These are phyloP conservation scores for Pyrgus malvae DNA, from an alignment of 2,888 invertebrate genomes.

Conservation along the genomic window DNA sequence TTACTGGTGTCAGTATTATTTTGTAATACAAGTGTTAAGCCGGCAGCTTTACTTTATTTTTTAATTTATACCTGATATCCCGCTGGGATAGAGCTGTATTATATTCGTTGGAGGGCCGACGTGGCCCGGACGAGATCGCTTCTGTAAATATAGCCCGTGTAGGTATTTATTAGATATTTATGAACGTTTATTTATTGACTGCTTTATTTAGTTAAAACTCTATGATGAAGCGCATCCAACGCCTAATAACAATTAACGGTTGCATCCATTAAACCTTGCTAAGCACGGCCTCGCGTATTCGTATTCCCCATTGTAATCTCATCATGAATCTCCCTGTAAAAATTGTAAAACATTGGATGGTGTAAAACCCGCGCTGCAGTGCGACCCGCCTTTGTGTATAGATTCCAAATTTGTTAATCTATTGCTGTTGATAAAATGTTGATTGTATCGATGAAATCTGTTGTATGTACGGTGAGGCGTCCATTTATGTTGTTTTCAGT, in stretches of 20 bases:
- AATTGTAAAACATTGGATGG: constrained; percentile 76
- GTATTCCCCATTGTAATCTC: constrained; percentile 74
- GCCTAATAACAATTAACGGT: constrained; percentile 71
- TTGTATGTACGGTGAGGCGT: constrained; percentile 14
- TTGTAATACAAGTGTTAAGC: constrained; percentile 79
- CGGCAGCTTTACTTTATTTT: constrained; percentile 78
- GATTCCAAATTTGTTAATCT: constrained; percentile 8
- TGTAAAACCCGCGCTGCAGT: constrained; percentile 59
- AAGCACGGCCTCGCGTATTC: constrained; percentile 71
- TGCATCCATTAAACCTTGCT: constrained; percentile 76
- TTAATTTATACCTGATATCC: constrained; percentile 79
- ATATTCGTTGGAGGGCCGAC: constrained; percentile 78
- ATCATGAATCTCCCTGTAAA: constrained; percentile 76
- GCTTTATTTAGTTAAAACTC: constrained; percentile 79
- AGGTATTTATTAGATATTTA: constrained; percentile 84
- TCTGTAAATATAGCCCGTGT: constrained; percentile 80
- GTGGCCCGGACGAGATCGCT: constrained; percentile 72
- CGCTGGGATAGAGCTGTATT: constrained; percentile 78
- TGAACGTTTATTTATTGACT: constrained; percentile 83
- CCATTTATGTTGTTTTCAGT: constrained; percentile 28
- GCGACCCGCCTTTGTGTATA: constrained; percentile 25
- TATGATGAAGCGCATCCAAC: constrained; percentile 61
- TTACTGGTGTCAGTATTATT: constrained; percentile 81
- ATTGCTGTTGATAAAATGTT: constrained; percentile 16
- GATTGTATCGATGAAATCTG: constrained; percentile 23